These are phyloP conservation scores for Akabosia matsudoensis DNA, from an alignment of 1,140 invertebrate species.

Conservation along the genomic window DNA sequence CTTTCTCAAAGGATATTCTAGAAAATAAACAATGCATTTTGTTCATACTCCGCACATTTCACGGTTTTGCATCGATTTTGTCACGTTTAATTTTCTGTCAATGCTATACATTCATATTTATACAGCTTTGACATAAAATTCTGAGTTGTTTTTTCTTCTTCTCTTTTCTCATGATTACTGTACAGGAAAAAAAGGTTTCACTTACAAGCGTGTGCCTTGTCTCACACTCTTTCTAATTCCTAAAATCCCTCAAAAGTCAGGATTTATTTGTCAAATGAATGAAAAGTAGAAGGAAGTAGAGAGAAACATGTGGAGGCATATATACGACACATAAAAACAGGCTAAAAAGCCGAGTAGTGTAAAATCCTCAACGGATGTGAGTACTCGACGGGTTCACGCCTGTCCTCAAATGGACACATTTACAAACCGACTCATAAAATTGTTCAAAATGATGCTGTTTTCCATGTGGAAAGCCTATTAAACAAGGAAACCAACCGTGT, in stretches of 20 bases:
- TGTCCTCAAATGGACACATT: background rate
- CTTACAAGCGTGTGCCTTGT: background rate
- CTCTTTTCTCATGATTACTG: background rate
- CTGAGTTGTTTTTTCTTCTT: background rate
- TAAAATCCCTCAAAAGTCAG: background rate
- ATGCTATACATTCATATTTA: too few relatives aligned
- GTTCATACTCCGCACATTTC: too few relatives aligned
- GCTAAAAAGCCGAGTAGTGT: too few relatives aligned
- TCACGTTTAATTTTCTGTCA: too few relatives aligned
- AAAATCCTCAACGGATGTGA: too few relatives aligned
- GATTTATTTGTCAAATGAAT: background rate
- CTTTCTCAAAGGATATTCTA: too few relatives aligned
- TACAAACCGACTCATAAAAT: background rate
- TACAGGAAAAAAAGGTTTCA: background rate
- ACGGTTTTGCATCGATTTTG: too few relatives aligned
- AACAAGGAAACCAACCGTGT: background rate
- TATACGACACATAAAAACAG: background rate
- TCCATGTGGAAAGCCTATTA: background rate
- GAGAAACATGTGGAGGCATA: background rate
- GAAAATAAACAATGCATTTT: too few relatives aligned
- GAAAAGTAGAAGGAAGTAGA: background rate
- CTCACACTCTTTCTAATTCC: background rate
- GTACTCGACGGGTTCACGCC: too few relatives aligned
- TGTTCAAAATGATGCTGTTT: too few relatives aligned
- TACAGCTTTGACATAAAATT: too few relatives aligned